A percentile compares a stretch with the other conserved stretches of the same genome.
phyloP scores from a whole-genome alignment of 1,140 invertebrate species.

The Zaprionus capensis region DNA sequence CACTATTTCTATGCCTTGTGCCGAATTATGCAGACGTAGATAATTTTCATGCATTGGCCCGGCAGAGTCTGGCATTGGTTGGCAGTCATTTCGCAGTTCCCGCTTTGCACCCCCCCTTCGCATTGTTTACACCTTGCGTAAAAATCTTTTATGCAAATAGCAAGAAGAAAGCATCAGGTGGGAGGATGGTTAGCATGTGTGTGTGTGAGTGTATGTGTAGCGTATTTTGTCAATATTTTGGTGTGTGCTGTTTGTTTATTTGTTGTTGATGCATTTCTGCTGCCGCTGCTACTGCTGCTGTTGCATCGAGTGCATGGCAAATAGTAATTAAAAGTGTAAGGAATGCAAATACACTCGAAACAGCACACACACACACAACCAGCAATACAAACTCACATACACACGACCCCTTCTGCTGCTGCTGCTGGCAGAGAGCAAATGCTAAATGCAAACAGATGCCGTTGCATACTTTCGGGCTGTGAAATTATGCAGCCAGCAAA shows the following conservation, averaged over 20 bases:
- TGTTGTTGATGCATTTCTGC: slow-evolving; percentile 52
- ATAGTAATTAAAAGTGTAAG: slow-evolving; percentile 82
- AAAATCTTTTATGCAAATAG: slow-evolving; percentile 56
- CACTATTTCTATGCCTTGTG: slow-evolving; percentile 12
- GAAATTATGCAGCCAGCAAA: slow-evolving; percentile 70
- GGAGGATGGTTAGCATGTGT: background rate
- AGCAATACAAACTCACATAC: background rate
- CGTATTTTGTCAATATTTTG: slow-evolving; percentile 70
- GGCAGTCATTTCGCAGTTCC: slow-evolving; percentile 21
- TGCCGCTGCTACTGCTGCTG: slow-evolving; percentile 37
- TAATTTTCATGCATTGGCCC: slow-evolving; percentile 41
- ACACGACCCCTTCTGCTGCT: background rate
- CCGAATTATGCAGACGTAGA: slow-evolving; percentile 20
- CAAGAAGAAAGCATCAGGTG: slow-evolving; percentile 5
- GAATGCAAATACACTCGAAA: slow-evolving; percentile 68
- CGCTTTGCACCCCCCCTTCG: background rate
- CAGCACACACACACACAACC: slow-evolving; percentile 2
- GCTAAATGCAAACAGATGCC: slow-evolving; percentile 55
- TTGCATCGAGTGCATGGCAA: slow-evolving; percentile 65
- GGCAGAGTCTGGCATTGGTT: slow-evolving; percentile 42
- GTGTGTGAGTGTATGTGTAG: background rate
- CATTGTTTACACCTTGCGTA: slow-evolving; percentile 52
- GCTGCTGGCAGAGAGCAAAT: slow-evolving; percentile 47
- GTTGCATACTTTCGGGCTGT: slow-evolving; percentile 57
- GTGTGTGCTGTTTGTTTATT: slow-evolving; percentile 59